phyloP scores from a whole-genome alignment of 1,140 invertebrate species.

The Cyclina sinensis region DNA sequence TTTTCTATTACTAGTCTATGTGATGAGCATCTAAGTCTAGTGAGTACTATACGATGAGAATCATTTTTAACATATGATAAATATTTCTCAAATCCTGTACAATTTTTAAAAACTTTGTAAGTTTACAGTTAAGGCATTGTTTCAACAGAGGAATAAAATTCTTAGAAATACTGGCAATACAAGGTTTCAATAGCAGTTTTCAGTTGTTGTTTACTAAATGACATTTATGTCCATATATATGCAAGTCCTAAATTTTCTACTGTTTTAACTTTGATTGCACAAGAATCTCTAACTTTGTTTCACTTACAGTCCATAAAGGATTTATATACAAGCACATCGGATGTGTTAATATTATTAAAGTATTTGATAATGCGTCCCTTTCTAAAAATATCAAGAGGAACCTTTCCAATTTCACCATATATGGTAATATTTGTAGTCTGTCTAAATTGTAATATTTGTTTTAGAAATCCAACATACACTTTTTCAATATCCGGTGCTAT shows the following conservation, averaged over 20 bases:
- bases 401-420: neutral
- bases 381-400: neutral
- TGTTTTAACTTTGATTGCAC: neutral
- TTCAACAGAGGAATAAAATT: too few relatives aligned
- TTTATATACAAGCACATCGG: neutral
- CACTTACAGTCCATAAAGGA: neutral
- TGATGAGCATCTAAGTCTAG: neutral
- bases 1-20: neutral
- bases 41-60: neutral
- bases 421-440: neutral
- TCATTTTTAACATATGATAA: neutral
- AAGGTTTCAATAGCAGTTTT: too few relatives aligned
- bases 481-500: constrained; percentile 5
- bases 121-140: too few relatives aligned
- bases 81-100: neutral
- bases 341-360: constrained; percentile 21
- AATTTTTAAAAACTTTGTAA: neutral
- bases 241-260: neutral
- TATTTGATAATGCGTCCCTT: neutral
- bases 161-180: too few relatives aligned
- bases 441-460: neutral
- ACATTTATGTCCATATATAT: neutral
- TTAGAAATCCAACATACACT: neutral
- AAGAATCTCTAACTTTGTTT: neutral
- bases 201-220: neutral